phyloP scores from a whole-genome alignment of 2,113 vertebrate genomes.

The Desmodus rotundus region DNA sequence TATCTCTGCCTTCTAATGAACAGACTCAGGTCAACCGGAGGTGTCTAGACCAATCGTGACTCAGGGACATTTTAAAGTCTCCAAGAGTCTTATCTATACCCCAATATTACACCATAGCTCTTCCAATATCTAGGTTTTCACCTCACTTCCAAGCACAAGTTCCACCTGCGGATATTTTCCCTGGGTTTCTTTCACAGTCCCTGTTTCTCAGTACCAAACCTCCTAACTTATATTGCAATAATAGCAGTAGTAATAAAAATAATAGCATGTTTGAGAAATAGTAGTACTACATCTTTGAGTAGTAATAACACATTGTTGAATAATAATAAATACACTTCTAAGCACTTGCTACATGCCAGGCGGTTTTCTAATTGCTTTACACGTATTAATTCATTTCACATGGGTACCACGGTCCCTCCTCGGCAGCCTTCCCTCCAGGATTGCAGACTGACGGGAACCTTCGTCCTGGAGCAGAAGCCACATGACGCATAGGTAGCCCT shows the following conservation, averaged over 20 bases:
- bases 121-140: background rate
- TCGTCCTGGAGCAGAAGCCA: background rate
- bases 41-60: background rate
- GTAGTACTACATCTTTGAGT: background rate
- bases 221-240: background rate
- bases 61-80: background rate
- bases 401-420: background rate
- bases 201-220: background rate
- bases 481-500: background rate
- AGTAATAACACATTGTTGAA: background rate
- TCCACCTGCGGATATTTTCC: background rate
- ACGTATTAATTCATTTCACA: background rate
- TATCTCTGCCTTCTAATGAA: background rate
- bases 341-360: background rate
- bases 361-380: background rate
- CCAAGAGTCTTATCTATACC: background rate
- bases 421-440: background rate
- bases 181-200: background rate
- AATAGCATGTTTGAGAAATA: background rate
- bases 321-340: background rate
- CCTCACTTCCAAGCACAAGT: background rate
- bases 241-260: background rate
- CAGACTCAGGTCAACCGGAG: background rate
- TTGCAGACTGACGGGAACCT: background rate
- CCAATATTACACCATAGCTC: background rate